Conservation (phyloP, 2,113 vertebrate genomes). For the Hylia prasina region DNA sequence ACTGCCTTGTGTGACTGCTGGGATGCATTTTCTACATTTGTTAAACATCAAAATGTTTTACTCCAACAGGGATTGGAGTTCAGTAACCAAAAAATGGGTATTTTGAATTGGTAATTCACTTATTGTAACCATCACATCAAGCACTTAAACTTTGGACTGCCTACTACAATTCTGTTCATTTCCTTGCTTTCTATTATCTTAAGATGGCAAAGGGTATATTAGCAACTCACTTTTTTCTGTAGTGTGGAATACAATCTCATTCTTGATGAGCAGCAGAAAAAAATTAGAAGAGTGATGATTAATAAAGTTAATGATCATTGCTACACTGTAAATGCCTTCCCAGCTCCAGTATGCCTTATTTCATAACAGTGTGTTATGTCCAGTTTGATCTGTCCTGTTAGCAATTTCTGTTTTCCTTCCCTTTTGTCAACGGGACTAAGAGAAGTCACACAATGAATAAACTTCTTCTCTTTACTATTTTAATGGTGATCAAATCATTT, state of each 20-base stretch:
- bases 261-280: neutral
- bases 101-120: neutral
- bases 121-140: neutral
- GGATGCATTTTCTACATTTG: neutral
- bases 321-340: neutral
- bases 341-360: neutral
- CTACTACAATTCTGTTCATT: neutral
- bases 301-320: neutral
- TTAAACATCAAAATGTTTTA: neutral
- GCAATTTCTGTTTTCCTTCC: neutral
- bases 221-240: neutral
- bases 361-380: neutral
- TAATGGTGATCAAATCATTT: neutral
- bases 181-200: neutral
- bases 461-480: neutral
- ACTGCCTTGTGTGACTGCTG: neutral
- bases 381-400: neutral
- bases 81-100: neutral
- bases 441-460: neutral
- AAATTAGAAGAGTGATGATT: neutral
- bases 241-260: neutral
- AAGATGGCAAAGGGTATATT: neutral
- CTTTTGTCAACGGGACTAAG: neutral
- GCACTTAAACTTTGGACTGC: neutral
- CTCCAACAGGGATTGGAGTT: neutral